Conservation (phyloP, 2,113 vertebrate species). For the Pteronura brasiliensis region DNA sequence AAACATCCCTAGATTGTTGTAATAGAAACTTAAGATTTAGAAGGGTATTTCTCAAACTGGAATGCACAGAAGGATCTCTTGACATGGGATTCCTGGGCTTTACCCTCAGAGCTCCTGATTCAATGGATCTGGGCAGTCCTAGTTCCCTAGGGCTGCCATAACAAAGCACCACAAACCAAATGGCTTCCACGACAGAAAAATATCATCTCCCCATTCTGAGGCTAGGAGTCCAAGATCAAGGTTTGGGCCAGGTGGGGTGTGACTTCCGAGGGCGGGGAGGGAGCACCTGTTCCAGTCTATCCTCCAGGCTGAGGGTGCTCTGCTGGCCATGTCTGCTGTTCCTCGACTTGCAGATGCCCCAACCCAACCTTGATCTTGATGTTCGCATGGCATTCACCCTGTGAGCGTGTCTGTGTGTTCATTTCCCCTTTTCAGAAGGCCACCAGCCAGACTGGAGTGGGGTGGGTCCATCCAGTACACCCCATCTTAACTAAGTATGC, state of each 20-base stretch:
- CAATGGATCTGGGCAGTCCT: not conserved
- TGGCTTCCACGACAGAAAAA: not conserved
- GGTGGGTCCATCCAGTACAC: not conserved
- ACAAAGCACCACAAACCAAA: not conserved
- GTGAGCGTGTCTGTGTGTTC: no score
- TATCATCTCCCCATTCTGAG: fast-evolving
- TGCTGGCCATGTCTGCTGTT: not conserved
- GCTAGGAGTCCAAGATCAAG: not conserved
- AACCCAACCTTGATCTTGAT: not conserved
- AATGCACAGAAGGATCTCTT: not conserved
- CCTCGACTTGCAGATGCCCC: no score
- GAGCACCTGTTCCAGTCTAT: not conserved
- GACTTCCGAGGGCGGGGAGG: not conserved
- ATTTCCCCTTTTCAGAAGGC: not conserved
- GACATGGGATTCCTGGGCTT: not conserved
- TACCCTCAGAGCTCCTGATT: fast-evolving
- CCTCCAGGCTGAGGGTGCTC: no score
- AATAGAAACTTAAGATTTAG: not conserved
- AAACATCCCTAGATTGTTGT: not conserved
- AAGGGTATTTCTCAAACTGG: not conserved
- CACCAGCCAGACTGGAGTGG: fast-evolving
- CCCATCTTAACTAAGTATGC: not conserved
- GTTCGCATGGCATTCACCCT: not conserved
- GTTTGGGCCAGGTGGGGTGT: not conserved
- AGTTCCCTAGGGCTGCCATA: no score